Percentiles rank a stretch among this genome's conserved stretches.
These are phyloP conservation scores for Typhlomys cinereus DNA, from an alignment of 2,113 vertebrate genomes.

Conservation along the genomic window DNA sequence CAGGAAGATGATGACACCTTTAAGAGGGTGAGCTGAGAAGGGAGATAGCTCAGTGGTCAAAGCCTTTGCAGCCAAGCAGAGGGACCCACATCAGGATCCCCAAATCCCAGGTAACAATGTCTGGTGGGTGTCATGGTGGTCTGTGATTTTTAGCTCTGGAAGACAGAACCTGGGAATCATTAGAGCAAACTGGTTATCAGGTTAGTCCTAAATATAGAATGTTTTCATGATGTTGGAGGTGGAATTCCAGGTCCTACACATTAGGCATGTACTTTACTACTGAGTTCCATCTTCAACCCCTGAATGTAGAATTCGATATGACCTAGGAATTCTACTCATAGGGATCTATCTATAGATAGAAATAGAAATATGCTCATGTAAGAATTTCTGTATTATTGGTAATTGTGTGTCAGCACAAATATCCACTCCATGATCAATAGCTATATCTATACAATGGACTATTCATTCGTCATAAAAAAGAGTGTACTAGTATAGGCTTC, in stretches of 20 bases:
- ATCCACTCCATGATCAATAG: neutral
- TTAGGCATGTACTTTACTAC: neutral
- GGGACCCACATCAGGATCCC: no score
- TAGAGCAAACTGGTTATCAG: no score
- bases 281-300: neutral
- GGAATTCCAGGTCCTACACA: neutral
- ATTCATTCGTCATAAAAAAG: neutral
- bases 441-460: neutral
- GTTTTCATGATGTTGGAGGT: neutral
- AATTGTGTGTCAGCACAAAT: neutral
- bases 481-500: neutral
- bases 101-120: no score
- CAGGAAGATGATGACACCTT: no score
- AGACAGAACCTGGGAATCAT: no score
- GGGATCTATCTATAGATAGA: conserved; percentile 1
- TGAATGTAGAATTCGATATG: neutral
- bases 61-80: no score
- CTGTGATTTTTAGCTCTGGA: no score
- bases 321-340: neutral
- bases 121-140: no score
- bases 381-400: neutral
- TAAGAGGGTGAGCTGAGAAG: no score
- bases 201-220: neutral
- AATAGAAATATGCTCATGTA: conserved; percentile 21
- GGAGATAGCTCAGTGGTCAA: no score